A percentile compares a stretch with the other conserved stretches of the same genome.
Evolutionary conservation across 92 coral and sea anemone genomes (phyloP).

Genomic region (Epizoanthus ramosus): DNA sequence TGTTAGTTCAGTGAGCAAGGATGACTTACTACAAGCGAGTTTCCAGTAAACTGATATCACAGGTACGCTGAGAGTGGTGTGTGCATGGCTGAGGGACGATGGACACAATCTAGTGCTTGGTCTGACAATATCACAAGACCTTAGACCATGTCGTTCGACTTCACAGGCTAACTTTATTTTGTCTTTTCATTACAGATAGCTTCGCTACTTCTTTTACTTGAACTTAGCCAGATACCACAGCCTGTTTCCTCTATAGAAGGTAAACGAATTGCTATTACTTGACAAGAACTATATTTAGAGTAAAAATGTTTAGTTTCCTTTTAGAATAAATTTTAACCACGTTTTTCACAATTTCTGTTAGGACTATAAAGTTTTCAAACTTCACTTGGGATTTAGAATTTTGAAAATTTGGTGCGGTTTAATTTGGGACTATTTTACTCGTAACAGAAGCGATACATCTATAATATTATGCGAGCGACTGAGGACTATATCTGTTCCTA

Average conservation of each 20-base stretch:
- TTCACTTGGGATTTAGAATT: slow-evolving; percentile 1
- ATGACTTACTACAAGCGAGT: slow-evolving; percentile 1
- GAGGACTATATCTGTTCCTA: not conserved
- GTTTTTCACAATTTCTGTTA: not conserved
- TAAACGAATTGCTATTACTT: slow-evolving; percentile 2
- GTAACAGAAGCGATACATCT: no score
- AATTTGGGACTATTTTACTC: not conserved
- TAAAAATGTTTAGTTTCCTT: not conserved
- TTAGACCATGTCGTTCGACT: not conserved
- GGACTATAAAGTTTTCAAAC: not conserved
- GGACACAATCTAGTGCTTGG: not conserved
- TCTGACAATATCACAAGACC: not conserved
- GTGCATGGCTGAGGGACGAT: not conserved
- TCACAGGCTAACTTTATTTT: not conserved
- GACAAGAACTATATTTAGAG: not conserved
- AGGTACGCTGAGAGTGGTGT: slow-evolving; percentile 1
- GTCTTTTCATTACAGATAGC: slow-evolving; percentile 17
- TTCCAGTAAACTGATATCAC: not conserved
- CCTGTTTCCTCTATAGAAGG: slow-evolving; percentile 38
- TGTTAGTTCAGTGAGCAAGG: not conserved
- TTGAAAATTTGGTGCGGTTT: slow-evolving; percentile 10
- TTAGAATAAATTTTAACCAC: not conserved
- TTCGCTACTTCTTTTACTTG: slow-evolving; percentile 36
- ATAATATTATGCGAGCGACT: not conserved
- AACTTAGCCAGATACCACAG: slow-evolving; percentile 21